Conservation (phyloP, 2,113 vertebrate species). For the Psittacula cyanocephala region DNA sequence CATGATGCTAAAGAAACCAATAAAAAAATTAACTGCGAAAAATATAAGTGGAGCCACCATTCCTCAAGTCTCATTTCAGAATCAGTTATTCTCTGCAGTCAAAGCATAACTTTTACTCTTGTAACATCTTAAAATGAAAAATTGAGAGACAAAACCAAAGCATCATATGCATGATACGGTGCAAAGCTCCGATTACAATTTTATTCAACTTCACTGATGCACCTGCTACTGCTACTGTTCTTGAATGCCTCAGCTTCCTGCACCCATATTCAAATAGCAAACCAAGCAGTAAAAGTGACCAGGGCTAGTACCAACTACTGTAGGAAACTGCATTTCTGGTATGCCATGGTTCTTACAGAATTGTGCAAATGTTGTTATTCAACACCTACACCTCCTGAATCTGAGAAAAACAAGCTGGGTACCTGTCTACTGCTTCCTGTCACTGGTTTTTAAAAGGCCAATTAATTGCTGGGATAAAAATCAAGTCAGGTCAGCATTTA, state of each 20-base stretch:
- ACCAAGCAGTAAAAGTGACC: background rate
- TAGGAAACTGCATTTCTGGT: background rate
- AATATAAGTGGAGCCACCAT: background rate
- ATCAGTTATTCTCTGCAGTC: background rate
- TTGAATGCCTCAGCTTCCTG: background rate
- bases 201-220: background rate
- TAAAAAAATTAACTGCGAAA: background rate
- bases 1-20: background rate
- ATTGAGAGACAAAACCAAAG: background rate
- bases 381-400: background rate
- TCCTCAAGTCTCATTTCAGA: background rate
- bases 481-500: conserved; percentile 29
- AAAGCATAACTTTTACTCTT: background rate
- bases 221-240: background rate
- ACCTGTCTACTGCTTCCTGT: background rate
- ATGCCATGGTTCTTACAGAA: background rate
- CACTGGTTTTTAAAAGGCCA: background rate
- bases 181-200: background rate
- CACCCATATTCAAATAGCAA: background rate
- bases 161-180: background rate
- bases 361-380: background rate
- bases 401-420: background rate
- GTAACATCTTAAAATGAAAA: background rate
- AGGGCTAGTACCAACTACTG: background rate
- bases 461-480: conserved; percentile 6